Evolutionary conservation across 2,888 invertebrate species (phyloP).

Genomic region (Diaphora mendica): DNA sequence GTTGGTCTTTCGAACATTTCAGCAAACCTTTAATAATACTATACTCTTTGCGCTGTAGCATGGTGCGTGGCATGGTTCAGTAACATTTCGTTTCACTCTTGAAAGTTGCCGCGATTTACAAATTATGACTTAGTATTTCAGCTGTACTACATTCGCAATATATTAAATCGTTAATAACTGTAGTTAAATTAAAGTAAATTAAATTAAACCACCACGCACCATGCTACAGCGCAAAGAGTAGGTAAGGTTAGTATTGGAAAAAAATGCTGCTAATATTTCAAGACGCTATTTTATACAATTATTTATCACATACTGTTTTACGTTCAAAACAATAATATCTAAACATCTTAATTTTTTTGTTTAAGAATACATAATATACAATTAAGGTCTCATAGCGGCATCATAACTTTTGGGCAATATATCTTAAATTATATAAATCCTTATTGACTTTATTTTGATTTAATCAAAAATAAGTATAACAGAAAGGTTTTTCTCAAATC

Average conservation of each 20-base stretch:
- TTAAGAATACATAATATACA: not conserved
- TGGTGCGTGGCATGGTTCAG: too few relatives aligned
- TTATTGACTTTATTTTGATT: not conserved
- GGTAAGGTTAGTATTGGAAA: not conserved
- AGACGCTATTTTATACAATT: not conserved
- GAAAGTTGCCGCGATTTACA: too few relatives aligned
- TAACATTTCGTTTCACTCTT: too few relatives aligned
- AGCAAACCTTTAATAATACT: not conserved
- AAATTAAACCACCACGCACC: too few relatives aligned
- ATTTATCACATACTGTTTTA: not conserved
- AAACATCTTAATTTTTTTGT: not conserved
- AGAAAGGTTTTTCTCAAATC: not conserved
- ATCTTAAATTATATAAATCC: not conserved
- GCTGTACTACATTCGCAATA: too few relatives aligned
- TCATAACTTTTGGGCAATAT: not conserved
- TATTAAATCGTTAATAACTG: too few relatives aligned
- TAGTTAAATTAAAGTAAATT: too few relatives aligned
- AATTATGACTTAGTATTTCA: too few relatives aligned
- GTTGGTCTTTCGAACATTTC: not conserved
- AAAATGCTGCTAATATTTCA: not conserved
- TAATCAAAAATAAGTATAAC: not conserved
- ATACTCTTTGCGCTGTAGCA: too few relatives aligned
- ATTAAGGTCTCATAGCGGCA: not conserved
- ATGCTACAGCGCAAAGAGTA: too few relatives aligned
- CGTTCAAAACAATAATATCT: not conserved